Evolutionary conservation across 2,888 invertebrate species (phyloP).

Genomic region (Drosophila seclusa): DNA sequence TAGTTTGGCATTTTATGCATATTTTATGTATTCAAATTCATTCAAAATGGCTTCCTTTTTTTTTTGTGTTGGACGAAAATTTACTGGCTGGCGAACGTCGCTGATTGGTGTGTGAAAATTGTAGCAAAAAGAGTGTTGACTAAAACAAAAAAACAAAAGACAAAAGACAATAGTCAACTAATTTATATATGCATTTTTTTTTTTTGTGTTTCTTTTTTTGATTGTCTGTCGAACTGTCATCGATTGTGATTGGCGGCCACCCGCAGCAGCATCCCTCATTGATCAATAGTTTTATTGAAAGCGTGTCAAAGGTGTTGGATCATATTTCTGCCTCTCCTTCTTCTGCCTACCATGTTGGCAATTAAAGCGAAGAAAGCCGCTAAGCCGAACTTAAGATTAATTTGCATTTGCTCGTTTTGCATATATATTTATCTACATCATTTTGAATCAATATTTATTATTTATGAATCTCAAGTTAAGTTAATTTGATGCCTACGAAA

Average conservation of each 20-base stretch:
- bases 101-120: slow-evolving; percentile 79
- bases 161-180: slow-evolving; percentile 25
- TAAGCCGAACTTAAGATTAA: slow-evolving; percentile 11
- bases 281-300: slow-evolving; percentile 47
- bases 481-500: background rate
- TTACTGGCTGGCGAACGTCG: slow-evolving; percentile 53
- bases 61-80: slow-evolving; percentile 29
- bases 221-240: slow-evolving; percentile 47
- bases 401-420: slow-evolving; percentile 11
- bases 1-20: slow-evolving; percentile 53
- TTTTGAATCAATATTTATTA: background rate
- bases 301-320: slow-evolving; percentile 51
- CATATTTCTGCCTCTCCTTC: slow-evolving; percentile 7
- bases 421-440: slow-evolving; percentile 4
- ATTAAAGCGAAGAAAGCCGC: slow-evolving; percentile 3
- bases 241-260: slow-evolving; percentile 44
- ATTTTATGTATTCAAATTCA: slow-evolving; percentile 70
- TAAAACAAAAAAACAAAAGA: background rate
- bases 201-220: slow-evolving; percentile 34
- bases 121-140: slow-evolving; percentile 35
- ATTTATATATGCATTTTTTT: slow-evolving; percentile 45
- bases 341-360: slow-evolving; percentile 4
- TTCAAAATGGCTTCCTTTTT: slow-evolving; percentile 64
- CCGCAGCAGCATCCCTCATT: slow-evolving; percentile 21
- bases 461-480: background rate